Percentiles rank a stretch among this genome's conserved stretches.
Conservation (phyloP, 2,797 vertebrate species). For the Enteromius viviparus region DNA sequence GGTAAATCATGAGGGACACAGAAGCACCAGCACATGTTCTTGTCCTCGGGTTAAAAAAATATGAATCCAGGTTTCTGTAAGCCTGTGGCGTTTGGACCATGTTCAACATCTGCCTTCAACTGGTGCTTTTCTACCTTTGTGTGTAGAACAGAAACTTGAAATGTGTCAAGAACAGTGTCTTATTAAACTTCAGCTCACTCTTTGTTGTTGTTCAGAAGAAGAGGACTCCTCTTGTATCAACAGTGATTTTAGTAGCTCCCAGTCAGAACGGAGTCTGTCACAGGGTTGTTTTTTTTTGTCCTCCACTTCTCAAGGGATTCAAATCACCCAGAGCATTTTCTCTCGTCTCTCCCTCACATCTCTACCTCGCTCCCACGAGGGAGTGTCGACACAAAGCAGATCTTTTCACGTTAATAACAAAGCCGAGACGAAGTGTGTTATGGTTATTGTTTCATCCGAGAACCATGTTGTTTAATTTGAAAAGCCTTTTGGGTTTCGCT, state of each 20-base stretch:
- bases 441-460: conserved; percentile 56
- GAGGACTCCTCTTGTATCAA: conserved; percentile 40
- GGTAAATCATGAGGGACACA: conserved; percentile 39
- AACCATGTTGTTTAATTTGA: conserved; percentile 67
- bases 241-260: conserved; percentile 56
- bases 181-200: conserved; percentile 46
- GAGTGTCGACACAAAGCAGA: conserved; percentile 52
- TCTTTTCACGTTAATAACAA: conserved; percentile 66
- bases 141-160: conserved; percentile 35
- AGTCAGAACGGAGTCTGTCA: conserved; percentile 57
- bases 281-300: conserved; percentile 46
- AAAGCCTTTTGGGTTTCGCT: conserved; percentile 69
- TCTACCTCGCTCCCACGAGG: conserved; percentile 53
- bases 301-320: conserved; percentile 37
- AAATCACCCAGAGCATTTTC: conserved; percentile 62
- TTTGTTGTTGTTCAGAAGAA: conserved; percentile 39
- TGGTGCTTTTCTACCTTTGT: conserved; percentile 30
- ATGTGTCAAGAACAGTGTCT: conserved; percentile 34
- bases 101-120: conserved; percentile 50
- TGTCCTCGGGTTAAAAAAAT: conserved; percentile 45
- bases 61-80: conserved; percentile 42
- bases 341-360: conserved; percentile 53
- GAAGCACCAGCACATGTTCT: conserved; percentile 29
- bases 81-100: conserved; percentile 40
- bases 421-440: conserved; percentile 52